Evolutionary conservation across 35 echinoderm and acorn worm genomes (phyloP).

Genomic region (Heliocidaris tuberculata): DNA sequence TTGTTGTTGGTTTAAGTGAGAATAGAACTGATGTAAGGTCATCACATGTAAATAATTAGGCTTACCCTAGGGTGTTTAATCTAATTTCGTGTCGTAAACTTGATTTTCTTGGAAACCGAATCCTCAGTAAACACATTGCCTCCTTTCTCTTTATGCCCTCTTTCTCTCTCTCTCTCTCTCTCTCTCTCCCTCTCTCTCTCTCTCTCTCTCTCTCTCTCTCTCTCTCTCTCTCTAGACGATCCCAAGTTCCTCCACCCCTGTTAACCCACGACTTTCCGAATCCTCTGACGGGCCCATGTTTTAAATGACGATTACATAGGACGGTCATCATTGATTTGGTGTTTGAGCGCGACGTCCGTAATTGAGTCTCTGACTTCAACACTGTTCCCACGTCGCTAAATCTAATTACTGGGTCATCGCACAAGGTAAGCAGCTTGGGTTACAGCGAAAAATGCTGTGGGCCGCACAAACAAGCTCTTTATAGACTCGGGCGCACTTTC

Average conservation of each 20-base stretch:
- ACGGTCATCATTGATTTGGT: background rate
- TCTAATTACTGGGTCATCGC: background rate
- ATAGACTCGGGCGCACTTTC: background rate
- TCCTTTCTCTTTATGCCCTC: too few species aligned
- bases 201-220: background rate
- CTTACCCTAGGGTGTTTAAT: too few species aligned
- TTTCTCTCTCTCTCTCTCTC: too few species aligned
- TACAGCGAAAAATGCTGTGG: background rate
- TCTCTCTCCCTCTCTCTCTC: too few species aligned
- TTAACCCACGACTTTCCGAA: background rate
- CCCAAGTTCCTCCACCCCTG: background rate
- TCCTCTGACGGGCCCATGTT: background rate
- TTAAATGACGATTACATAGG: background rate
- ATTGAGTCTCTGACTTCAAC: constrained; percentile 1
- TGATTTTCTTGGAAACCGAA: too few species aligned
- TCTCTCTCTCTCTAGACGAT: background rate
- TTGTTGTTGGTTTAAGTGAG: too few species aligned
- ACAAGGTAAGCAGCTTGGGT: background rate
- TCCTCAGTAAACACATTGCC: too few species aligned
- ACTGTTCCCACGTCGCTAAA: background rate
- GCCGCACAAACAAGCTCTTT: background rate
- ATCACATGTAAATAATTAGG: too few species aligned
- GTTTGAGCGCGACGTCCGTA: background rate
- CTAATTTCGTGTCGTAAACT: too few species aligned
- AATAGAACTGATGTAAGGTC: too few species aligned